Base-by-base conservation (phyloP, 2,888 invertebrate genomes). In the Dioctria rufipes region DNA sequence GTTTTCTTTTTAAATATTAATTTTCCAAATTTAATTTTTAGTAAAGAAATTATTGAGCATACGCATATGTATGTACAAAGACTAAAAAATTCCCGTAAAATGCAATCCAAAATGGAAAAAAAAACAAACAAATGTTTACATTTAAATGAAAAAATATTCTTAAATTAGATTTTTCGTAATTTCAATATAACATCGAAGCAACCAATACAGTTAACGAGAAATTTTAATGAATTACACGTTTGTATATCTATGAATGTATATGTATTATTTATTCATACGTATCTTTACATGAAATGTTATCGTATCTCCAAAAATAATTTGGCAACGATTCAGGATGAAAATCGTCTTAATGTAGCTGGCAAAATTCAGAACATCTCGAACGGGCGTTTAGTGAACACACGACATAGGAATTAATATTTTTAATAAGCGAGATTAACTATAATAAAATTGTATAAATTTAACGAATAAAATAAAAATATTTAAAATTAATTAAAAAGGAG, bases 261-360 rank as follows among this genome's bases (percentile, higher is more conserved):
- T 51, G 61, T 42, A 11, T 2, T 40, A 13, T 13, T 2, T 40
- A 13, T 13, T 67, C 40, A 25, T 25, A 13, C 40, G 66, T 67
- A 51, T 79, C 43, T 51, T n/a, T 79, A 67, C 40, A 58, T 51
- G 71, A 80, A 77, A 75, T 58, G 79, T 79, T 66, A 58, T 79
- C 46, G 67, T 79, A 79, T 79, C 88, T 88, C 88, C 88, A 88
- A 88, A 88, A 88, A 88, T 88, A 88, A 86, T 86, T 88, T 85
- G 84, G 85, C 85, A 86, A 84, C 85, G 83, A 85, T 85, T 85
- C 82, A 83, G 82, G 85, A 85, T 86, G 86, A 88, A 87, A 88
- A 88, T 82, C 83, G 82, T 73, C 82, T 82, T 81, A 51, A 40
- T 80, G 84, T 84, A 84, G 84, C 83, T 84, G 86, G 83, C 84